Base-by-base conservation (phyloP, 2,888 invertebrate species). In the Electrophaes corylata region DNA sequence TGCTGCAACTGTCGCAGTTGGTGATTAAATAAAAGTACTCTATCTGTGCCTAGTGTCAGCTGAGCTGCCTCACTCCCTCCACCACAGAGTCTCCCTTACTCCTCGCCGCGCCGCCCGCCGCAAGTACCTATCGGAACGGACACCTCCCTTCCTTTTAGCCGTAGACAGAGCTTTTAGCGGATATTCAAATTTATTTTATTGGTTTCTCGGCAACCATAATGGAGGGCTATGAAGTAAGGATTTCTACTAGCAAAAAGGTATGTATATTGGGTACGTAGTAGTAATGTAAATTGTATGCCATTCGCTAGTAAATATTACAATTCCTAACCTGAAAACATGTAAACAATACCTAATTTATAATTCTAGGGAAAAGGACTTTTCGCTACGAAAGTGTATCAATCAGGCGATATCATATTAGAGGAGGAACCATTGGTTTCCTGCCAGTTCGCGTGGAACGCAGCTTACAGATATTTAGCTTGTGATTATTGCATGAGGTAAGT, bases 401-500 rank as follows among this genome's bases (percentile, higher is more conserved):
- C 92, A 66, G 97, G 95, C 0, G 96, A 96, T 71, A 88, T 95
- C 8, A 96, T 99, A 63, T 94, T 99, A 69, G 95, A 96, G 83
- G 99, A 99, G 81, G 94, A 94, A 62, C 98, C 99, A 0, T 83
- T 99, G 51, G 95, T 98, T 20, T 96, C 96, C 16, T 95, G 96
- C 73, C 98, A 99, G 84, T 98, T 98, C 85, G 94, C 96, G 5
- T 99, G 98, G 98, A 99, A 98, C 87, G 93, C 94, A 33, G 93
- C 95, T 0, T 98, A 97, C 81, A 94, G 95, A 69, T 99, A 98
- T 84, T 87, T 94, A 64, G 97, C 98, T 0, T 99, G 98, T 84
- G 96, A 98, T 79, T 95, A 96, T 84, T 99, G 98, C 78, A 93
- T 99, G 93, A 94, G 93, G 95, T 95, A 81, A 31, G 45, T 18